Percentiles rank a stretch among this genome's conserved stretches.
These are phyloP conservation scores for Melanaphis sacchari DNA, from an alignment of 1,140 invertebrate genomes.

Conservation along the genomic window DNA sequence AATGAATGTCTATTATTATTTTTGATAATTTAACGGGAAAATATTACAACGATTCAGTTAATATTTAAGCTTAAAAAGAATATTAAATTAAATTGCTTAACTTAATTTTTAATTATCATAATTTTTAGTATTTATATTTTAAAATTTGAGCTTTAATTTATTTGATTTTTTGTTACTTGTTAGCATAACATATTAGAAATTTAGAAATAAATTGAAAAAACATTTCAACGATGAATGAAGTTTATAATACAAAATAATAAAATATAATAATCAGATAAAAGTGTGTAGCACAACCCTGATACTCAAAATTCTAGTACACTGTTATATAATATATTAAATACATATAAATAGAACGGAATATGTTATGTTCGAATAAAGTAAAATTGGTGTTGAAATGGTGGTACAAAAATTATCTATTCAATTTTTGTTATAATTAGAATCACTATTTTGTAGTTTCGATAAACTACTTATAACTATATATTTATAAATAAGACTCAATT, in stretches of 20 bases:
- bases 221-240: background rate
- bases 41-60: too few species aligned
- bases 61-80: background rate
- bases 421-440: background rate
- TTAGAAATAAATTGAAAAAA: background rate
- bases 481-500: background rate
- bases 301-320: background rate
- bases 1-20: background rate
- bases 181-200: background rate
- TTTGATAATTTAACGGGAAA: too few species aligned
- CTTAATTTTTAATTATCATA: background rate
- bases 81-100: too few species aligned
- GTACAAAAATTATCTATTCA: background rate
- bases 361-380: background rate
- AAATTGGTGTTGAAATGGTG: background rate
- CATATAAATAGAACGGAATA: background rate
- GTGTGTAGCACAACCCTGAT: background rate
- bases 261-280: background rate
- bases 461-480: background rate
- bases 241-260: background rate
- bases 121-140: background rate
- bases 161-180: background rate
- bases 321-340: background rate
- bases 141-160: background rate
- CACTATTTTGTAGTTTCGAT: background rate